A percentile compares a stretch with the other conserved stretches of the same genome.
These are phyloP conservation scores for Drosophila saltans DNA, from an alignment of 1,140 invertebrate species.

Conservation along the genomic window DNA sequence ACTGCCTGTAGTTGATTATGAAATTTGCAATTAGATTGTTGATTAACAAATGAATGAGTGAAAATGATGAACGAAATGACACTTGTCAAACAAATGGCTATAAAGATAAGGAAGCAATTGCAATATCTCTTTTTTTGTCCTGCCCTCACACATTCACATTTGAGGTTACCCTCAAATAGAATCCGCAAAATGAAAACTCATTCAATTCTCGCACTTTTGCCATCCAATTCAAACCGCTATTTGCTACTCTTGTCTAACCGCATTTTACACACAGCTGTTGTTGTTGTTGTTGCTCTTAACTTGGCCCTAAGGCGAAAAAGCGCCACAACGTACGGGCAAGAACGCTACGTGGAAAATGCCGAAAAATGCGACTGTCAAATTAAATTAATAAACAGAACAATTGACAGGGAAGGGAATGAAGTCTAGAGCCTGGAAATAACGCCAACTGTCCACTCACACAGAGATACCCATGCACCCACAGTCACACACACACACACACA, in stretches of 20 bases:
- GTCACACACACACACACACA: neutral
- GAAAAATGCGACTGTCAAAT: constrained; percentile 71
- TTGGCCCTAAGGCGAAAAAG: constrained; percentile 49
- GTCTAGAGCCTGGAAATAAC: constrained; percentile 17
- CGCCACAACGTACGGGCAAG: constrained; percentile 46
- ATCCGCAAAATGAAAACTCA: constrained; percentile 34
- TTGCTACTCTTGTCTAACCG: constrained; percentile 30
- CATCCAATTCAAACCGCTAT: constrained; percentile 8
- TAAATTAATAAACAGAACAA: constrained; percentile 82
- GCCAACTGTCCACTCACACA: constrained; percentile 75
- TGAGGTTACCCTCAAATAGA: constrained; percentile 47
- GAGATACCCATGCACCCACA: neutral
- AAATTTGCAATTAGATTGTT: constrained; percentile 41
- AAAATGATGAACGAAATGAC: constrained; percentile 40
- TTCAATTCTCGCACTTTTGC: constrained; percentile 25
- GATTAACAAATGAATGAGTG: constrained; percentile 58
- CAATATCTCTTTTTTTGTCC: neutral
- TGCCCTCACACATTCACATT: constrained; percentile 17
- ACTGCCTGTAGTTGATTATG: constrained; percentile 42
- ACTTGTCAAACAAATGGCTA: constrained; percentile 24
- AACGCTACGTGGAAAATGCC: constrained; percentile 17
- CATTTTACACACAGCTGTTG: constrained; percentile 63
- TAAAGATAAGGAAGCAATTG: constrained; percentile 22
- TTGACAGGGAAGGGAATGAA: constrained; percentile 47
- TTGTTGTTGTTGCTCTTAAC: constrained; percentile 52